phyloP scores from a whole-genome alignment of 2,888 invertebrate species.

The Pollenia angustigena region DNA sequence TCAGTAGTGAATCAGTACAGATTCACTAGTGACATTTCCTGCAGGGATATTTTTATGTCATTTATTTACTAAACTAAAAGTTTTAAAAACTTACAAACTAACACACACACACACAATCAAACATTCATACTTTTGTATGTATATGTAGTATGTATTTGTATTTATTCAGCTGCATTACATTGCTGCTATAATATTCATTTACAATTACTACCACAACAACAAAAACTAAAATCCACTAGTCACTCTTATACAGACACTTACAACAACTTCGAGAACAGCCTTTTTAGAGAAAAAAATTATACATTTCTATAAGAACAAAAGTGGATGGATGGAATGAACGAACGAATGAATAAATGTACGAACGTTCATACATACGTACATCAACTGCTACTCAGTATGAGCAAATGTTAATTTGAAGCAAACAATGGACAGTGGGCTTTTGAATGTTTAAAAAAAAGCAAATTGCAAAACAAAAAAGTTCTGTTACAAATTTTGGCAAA shows the following conservation, averaged over 20 bases:
- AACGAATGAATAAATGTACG: slow-evolving; percentile 22
- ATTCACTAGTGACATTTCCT: too few relatives aligned
- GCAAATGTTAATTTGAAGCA: not conserved
- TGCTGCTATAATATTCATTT: slow-evolving; percentile 68
- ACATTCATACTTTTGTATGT: not conserved
- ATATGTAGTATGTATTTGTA: slow-evolving; percentile 28
- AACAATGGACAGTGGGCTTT: slow-evolving; percentile 19
- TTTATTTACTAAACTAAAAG: slow-evolving; percentile 63
- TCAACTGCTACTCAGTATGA: not conserved
- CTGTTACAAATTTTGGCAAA: too few relatives aligned
- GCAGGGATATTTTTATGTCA: slow-evolving; percentile 69
- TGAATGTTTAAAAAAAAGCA: too few relatives aligned
- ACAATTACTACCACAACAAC: slow-evolving; percentile 33
- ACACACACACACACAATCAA: slow-evolving; percentile 1
- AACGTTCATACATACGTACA: too few relatives aligned
- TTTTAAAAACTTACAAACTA: slow-evolving; percentile 19
- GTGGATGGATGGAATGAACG: slow-evolving; percentile 20
- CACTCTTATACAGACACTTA: not conserved
- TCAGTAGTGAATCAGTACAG: too few relatives aligned
- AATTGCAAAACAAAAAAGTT: too few relatives aligned
- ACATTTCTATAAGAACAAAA: slow-evolving; percentile 40
- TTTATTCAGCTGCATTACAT: slow-evolving; percentile 68
- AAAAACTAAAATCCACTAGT: not conserved
- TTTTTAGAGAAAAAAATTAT: not conserved
- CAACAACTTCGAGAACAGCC: slow-evolving; percentile 17